phyloP scores from a whole-genome alignment of 2,888 invertebrate genomes.

The Ophion ventricosus region DNA sequence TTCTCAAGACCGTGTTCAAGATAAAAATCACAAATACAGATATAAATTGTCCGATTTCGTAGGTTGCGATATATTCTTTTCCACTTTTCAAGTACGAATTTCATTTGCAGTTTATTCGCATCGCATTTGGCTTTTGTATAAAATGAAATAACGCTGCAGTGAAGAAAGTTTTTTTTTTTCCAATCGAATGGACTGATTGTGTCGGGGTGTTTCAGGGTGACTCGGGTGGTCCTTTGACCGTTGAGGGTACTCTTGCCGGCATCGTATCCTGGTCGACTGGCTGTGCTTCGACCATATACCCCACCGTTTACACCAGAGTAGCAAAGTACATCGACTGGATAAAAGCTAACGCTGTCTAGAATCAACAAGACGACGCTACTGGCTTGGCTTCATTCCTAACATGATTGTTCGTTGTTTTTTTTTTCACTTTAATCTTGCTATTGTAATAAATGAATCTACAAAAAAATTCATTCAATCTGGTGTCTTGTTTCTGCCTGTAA shows the following conservation, averaged over 20 bases:
- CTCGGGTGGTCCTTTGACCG: slow-evolving; percentile 76
- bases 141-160: neutral
- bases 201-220: slow-evolving; percentile 71
- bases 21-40: neutral
- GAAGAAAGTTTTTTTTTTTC: neutral
- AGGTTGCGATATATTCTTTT: neutral
- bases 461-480: neutral
- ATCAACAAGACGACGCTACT: neutral
- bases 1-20: too few relatives aligned
- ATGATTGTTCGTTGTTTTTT: neutral
- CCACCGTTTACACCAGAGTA: slow-evolving; percentile 72
- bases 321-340: slow-evolving; percentile 44
- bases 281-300: slow-evolving; percentile 70
- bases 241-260: slow-evolving; percentile 73
- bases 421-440: neutral
- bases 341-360: slow-evolving; percentile 51
- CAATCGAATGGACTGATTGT: neutral
- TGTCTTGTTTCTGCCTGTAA: neutral
- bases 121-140: neutral
- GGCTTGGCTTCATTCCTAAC: neutral
- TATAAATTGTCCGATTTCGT: neutral
- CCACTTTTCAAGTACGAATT: neutral
- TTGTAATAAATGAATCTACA: neutral
- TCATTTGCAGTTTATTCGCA: neutral
- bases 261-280: slow-evolving; percentile 74